These are phyloP conservation scores for Drosophila nasuta DNA, from an alignment of 1,140 invertebrate species.

Conservation along the genomic window DNA sequence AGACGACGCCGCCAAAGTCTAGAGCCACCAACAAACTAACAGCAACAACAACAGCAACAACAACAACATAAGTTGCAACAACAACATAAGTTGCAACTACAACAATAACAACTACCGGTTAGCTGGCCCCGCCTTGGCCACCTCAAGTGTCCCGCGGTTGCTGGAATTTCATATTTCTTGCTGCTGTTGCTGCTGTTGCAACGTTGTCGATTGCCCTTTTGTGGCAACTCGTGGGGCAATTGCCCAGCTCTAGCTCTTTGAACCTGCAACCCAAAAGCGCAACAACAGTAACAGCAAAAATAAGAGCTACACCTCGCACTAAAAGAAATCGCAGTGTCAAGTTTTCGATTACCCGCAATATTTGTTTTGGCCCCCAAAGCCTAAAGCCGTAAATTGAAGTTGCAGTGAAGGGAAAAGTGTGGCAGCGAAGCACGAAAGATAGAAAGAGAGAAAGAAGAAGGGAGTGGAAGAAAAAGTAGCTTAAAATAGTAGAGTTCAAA, in stretches of 20 bases:
- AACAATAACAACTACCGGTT: conserved; percentile 48
- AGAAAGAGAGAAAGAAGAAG: too few species aligned
- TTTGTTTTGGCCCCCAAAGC: conserved; percentile 28
- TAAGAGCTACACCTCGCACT: conserved; percentile 2
- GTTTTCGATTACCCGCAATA: conserved; percentile 47
- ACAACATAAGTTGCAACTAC: conserved; percentile 22
- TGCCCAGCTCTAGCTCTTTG: conserved; percentile 23
- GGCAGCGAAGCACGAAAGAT: not conserved
- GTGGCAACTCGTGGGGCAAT: conserved; percentile 42
- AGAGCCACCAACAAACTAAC: conserved; percentile 41
- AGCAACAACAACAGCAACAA: conserved; percentile 7
- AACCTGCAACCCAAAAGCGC: conserved; percentile 29
- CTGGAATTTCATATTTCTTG: conserved; percentile 71
- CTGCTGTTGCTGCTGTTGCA: conserved; percentile 32
- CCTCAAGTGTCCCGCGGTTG: conserved; percentile 53
- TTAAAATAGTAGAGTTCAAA: too few species aligned
- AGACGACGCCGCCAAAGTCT: conserved; percentile 57
- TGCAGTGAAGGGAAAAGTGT: not conserved
- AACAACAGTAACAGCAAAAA: not conserved
- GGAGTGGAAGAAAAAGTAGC: too few species aligned
- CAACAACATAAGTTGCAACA: conserved; percentile 15
- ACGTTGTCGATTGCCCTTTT: conserved; percentile 60
- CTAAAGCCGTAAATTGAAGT: conserved; percentile 6
- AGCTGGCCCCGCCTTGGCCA: conserved; percentile 46
- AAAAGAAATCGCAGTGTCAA: conserved; percentile 40